A percentile compares a stretch with the other conserved stretches of the same genome.
Conservation (phyloP, 2,888 invertebrate genomes). For the Philhelius pedissequus region DNA sequence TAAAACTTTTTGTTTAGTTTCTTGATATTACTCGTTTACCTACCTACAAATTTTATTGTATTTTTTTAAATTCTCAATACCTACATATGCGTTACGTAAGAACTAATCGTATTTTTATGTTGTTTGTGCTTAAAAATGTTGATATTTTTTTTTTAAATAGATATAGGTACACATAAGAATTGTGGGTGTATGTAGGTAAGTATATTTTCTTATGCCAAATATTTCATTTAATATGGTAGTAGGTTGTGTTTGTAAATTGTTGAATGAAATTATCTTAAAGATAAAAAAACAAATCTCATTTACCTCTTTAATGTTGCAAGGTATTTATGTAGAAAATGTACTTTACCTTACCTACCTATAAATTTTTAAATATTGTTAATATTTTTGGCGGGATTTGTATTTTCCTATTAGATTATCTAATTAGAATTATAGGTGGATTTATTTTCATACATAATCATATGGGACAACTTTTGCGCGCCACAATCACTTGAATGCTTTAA, state of each 20-base stretch:
- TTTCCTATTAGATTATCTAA: conserved; percentile 11
- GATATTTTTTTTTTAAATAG: neutral
- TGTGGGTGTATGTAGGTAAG: too few species aligned
- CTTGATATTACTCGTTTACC: too few species aligned
- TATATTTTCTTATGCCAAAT: neutral
- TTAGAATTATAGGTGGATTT: neutral
- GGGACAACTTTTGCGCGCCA: neutral
- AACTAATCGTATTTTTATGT: conserved; percentile 1
- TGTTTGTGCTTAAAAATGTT: neutral
- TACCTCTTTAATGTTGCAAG: too few species aligned
- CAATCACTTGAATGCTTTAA: neutral
- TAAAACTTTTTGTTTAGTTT: conserved; percentile 29
- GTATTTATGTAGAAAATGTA: too few species aligned
- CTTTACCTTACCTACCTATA: neutral
- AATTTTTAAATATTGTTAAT: neutral
- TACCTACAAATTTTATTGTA: too few species aligned
- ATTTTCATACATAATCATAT: neutral
- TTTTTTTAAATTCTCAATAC: too few species aligned
- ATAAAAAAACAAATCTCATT: neutral
- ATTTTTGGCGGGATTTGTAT: conserved; percentile 11
- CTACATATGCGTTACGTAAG: conserved; percentile 19
- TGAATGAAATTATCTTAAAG: conserved; percentile 19
- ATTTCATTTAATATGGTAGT: neutral
- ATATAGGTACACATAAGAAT: too few species aligned
- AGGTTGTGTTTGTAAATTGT: neutral